Base-by-base conservation (phyloP, 2,797 vertebrate genomes). In the Pseudocheirus occidentalis region DNA sequence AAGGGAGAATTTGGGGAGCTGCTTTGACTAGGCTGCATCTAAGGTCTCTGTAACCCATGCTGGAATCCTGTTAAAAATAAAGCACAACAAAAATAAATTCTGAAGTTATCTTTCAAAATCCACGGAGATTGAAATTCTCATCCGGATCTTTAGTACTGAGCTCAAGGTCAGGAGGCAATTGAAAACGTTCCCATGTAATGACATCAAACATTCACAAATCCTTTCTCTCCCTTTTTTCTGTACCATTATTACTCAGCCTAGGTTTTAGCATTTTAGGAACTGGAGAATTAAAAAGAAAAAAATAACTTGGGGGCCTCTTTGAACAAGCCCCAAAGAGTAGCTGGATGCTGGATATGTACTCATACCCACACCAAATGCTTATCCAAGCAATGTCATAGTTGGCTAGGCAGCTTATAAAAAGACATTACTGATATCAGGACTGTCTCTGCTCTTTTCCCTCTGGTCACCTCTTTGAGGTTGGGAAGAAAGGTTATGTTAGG, bases 401-500 rank as follows among this genome's bases (percentile, higher is more conserved):
- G 90, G 89, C 94, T 96, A 95, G 90, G 92, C 94, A 58, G 93
- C 81, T 92, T 73, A 55, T 92, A 91, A 94, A 92, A 81, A 95
- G 94, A 92, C 96, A 96, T 94, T 62, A 40, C 95, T 90, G 94
- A 56, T 34, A 7, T 16, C 12, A 21, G 40, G 28, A 95, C 58
- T 92, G 95, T 97, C 93, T 73, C 58, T 57, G 90, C 66, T 96
- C 92, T 93, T n/a, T 53, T 87, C 73, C 89, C 91, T 58, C 81
- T 55, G 53, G 96, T 96, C 91, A 94, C 95, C 94, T 96, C 92
- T 0, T 89, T 50, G 58, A 97, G 94, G 81, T 94, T 66, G 54
- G 7, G 2, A 96, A 92, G 52, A 92, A 89, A 95, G 98, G 98
- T 98, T 97, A 98, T 52, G 2, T 96, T 95, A 95, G 98, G 97